Evolutionary conservation across 2,113 vertebrate species (phyloP), one percentile per base, ranked within the genome.

Genomic region (Gadus macrocephalus): DNA sequence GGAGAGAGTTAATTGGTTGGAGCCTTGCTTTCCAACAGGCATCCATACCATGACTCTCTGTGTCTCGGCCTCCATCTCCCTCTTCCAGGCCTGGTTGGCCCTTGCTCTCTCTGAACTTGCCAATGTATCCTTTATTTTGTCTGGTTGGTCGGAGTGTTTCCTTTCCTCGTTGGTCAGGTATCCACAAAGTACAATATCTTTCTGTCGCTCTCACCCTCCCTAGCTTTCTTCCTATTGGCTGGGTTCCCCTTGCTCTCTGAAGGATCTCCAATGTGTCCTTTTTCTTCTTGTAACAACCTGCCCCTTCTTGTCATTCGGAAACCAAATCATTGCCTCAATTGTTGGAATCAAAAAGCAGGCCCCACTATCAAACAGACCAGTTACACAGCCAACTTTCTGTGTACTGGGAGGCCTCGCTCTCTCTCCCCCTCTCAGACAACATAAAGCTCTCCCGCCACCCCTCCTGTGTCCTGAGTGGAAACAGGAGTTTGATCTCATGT

Each of bases 291-390:
- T 35, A 58, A 16, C 53, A n/a, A 25, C 8, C 27, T 67, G 62
- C 64, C 77, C 64, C 60, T 56, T 60, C 11, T 49, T 49, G 42
- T 49, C 25, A 16, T 19, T 61, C 67, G 27, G 69, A 72, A 85
- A 75, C 60, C 60, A 73, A 81, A 79, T 67, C 55, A 69, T 20
- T 64, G 16, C 71, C 70, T 55, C 15, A 61, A 69, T 55, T 62
- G 69, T 73, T 62, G 65, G 53, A 79, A 78, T 73, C 66, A 80
- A 68, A 79, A 73, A 68, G 31, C 68, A 62, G 19, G 42, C 60
- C 42, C 71, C 71, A 77, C 77, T 75, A 80, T 80, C 17, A 84
- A 84, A 72, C 60, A 61, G 75, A 82, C 73, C 65, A 61, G 62
- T 35, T 64, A 49, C 71, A 78, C 77, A 80, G 63, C 61, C 67